phyloP scores from a whole-genome alignment of 2,797 vertebrate species.

The Amblyopsis hoosieri region DNA sequence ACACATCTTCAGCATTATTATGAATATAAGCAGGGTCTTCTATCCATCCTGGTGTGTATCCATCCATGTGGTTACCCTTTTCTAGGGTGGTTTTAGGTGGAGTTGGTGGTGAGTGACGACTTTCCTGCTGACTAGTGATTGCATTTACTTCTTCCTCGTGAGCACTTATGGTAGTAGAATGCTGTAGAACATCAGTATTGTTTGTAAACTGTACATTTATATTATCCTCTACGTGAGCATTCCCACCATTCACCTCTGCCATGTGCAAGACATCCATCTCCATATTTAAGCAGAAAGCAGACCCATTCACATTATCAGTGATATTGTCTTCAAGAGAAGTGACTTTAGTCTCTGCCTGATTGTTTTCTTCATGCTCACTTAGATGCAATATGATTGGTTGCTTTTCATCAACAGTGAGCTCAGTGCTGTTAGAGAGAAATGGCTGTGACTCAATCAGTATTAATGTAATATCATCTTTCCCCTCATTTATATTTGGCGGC shows the following conservation, averaged over 20 bases:
- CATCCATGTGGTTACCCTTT: slow-evolving; percentile 22
- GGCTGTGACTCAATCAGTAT: slow-evolving; percentile 64
- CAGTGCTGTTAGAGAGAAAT: slow-evolving; percentile 54
- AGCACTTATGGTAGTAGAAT: slow-evolving; percentile 57
- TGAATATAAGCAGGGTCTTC: slow-evolving; percentile 31
- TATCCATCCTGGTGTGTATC: slow-evolving; percentile 27
- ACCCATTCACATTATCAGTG: slow-evolving; percentile 41
- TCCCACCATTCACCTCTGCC: slow-evolving; percentile 38
- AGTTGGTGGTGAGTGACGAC: slow-evolving; percentile 40
- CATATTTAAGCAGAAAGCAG: slow-evolving; percentile 47
- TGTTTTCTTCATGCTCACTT: slow-evolving; percentile 54
- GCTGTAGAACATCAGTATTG: slow-evolving; percentile 56
- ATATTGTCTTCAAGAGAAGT: slow-evolving; percentile 48
- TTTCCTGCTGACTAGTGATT: slow-evolving; percentile 37
- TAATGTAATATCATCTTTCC: slow-evolving; percentile 68
- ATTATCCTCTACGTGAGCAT: slow-evolving; percentile 33
- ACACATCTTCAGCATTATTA: slow-evolving; percentile 16
- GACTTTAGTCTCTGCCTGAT: slow-evolving; percentile 44
- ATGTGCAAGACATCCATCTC: slow-evolving; percentile 42
- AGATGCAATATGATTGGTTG: slow-evolving; percentile 58
- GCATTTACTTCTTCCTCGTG: slow-evolving; percentile 66
- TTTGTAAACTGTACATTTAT: slow-evolving; percentile 42
- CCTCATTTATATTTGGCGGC: slow-evolving; percentile 69
- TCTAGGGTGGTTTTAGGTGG: not conserved
- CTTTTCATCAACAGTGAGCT: slow-evolving; percentile 55